Evolutionary conservation across 2,113 vertebrate genomes (phyloP).

Genomic region (Salvelinus namaycush): DNA sequence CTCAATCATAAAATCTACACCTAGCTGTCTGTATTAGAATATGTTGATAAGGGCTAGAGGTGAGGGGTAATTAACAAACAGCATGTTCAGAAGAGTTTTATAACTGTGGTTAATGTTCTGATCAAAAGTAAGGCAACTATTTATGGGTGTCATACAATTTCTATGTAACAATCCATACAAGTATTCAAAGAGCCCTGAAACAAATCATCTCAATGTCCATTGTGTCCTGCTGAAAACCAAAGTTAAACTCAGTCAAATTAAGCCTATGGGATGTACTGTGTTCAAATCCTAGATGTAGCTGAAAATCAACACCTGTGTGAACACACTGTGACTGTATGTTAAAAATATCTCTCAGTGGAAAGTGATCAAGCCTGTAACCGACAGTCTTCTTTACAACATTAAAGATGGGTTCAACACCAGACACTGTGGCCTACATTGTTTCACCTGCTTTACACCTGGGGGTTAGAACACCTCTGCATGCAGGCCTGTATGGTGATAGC

Average conservation of each 20-base stretch:
- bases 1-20: slow-evolving; percentile 1
- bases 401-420: slow-evolving; percentile 17
- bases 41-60: not conserved
- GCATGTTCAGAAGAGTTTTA: not conserved
- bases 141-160: not conserved
- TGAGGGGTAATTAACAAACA: not conserved
- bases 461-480: no score
- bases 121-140: not conserved
- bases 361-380: slow-evolving; percentile 9
- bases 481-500: no score
- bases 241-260: not conserved
- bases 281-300: not conserved
- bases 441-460: not conserved
- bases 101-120: not conserved
- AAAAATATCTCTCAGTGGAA: slow-evolving; percentile 3
- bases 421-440: not conserved
- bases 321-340: not conserved
- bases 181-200: not conserved
- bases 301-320: not conserved
- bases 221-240: slow-evolving; percentile 1
- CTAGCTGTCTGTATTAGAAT: not conserved
- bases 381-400: slow-evolving; percentile 24
- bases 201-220: not conserved
- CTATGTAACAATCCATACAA: not conserved
- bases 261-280: not conserved